Base-by-base conservation (phyloP, 1,140 invertebrate genomes). In the Drosophila biarmipes region DNA sequence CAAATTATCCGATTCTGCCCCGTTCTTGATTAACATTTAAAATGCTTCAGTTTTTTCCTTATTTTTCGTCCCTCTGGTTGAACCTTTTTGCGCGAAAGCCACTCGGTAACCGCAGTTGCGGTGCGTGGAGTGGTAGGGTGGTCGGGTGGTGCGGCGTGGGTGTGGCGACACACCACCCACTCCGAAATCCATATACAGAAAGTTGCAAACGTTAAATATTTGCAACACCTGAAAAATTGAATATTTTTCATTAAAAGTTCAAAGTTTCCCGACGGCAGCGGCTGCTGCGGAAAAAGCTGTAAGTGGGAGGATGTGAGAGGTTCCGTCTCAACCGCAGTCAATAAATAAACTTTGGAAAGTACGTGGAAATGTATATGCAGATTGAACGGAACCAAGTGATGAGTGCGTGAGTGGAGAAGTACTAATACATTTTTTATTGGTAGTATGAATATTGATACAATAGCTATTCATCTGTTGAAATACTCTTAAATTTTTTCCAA, bases 241-340 rank as follows among this genome's bases (percentile, higher is more conserved):
- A 87, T 87, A 87, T 89, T 79, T 75, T 89, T 87, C 78, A 89
- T 89, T 87, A 89, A 89, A 87, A 89, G 81, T 86, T 80, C 57
- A 73, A 86, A 85, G 82, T 80, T 78, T 78, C 24, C 55, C 55
- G 54, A 62, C 72, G 34, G 59, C 64, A 53, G 58, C 56, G 55
- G 56, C 72, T 79, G 77, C 48, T 58, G 15, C 21, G 49, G 21
- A 19, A 11, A 10, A n/a, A 4, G 15, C 2, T 5, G 49, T 0
- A 19, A 51, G 4, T 15, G 34, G 17, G 17, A 14, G 8, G 19
- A 8, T 3, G 40, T 6, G 1, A 11, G 35, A n/a, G 40, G 27
- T 5, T 12, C 24, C 8, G 35, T 46, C 61, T 46, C 42, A 67
- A 46, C 61, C 61, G 63, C 73, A 85, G 85, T 80, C 84, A 87